Percentiles rank a stretch among this genome's conserved stretches.
Evolutionary conservation across 2,113 vertebrate species (phyloP).

Genomic region (Muscicapa adusta): DNA sequence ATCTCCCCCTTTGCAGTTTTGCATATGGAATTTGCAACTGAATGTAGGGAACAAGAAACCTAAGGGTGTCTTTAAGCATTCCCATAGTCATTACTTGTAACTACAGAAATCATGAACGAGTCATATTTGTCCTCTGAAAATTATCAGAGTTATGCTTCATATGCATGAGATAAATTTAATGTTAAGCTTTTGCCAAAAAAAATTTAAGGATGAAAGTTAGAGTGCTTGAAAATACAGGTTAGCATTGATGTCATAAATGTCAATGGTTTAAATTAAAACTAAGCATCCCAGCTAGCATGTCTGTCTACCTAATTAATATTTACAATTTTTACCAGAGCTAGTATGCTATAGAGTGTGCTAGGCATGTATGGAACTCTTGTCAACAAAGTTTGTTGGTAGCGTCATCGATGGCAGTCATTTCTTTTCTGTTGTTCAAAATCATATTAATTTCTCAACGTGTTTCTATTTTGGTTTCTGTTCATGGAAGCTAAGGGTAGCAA

Average conservation of each 20-base stretch:
- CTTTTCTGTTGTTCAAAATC: background rate
- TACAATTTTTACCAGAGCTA: background rate
- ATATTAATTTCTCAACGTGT: background rate
- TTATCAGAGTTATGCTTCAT: background rate
- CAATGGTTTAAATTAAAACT: background rate
- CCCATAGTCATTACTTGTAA: background rate
- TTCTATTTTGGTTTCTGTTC: background rate
- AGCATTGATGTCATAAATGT: background rate
- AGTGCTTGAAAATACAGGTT: background rate
- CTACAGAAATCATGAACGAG: background rate
- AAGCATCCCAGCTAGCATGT: background rate
- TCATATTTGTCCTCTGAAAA: background rate
- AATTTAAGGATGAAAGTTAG: background rate
- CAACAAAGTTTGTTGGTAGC: background rate
- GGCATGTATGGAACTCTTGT: rapidly evolving
- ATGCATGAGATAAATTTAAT: background rate
- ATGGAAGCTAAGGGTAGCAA: background rate
- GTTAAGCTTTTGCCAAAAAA: background rate
- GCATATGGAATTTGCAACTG: background rate
- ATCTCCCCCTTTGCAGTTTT: background rate
- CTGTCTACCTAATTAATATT: background rate
- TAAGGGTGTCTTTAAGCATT: background rate
- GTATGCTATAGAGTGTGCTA: background rate
- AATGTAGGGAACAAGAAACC: background rate
- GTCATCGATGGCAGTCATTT: background rate